A percentile compares a stretch with the other conserved stretches of the same genome.
phyloP scores from a whole-genome alignment of 92 coral and sea anemone genomes.

The Pocillopora meandrina region DNA sequence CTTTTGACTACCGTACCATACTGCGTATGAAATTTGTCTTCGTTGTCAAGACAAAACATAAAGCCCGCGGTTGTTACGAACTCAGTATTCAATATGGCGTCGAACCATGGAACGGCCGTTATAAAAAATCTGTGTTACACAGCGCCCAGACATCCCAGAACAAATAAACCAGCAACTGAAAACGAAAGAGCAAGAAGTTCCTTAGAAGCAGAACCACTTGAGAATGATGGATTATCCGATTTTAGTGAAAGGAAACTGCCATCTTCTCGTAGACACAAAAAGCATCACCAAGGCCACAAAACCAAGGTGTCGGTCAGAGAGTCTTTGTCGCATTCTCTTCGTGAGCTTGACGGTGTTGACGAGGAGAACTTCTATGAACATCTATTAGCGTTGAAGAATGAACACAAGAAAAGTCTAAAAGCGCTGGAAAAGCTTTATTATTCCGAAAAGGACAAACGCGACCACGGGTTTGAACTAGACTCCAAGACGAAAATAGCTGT shows the following conservation, averaged over 20 bases:
- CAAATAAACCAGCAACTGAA: slow-evolving; percentile 84
- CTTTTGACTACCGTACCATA: background rate
- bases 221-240: slow-evolving; percentile 33
- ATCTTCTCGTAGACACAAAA: slow-evolving; percentile 57
- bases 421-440: slow-evolving; percentile 87
- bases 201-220: slow-evolving; percentile 53
- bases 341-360: slow-evolving; percentile 72
- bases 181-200: slow-evolving; percentile 63
- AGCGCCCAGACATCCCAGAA: slow-evolving; percentile 92
- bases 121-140: slow-evolving; percentile 87
- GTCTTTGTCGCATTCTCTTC: slow-evolving; percentile 74
- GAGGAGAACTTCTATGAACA: slow-evolving; percentile 88
- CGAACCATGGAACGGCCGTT: slow-evolving; percentile 83
- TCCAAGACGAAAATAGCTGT: slow-evolving; percentile 66
- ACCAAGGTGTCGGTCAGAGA: slow-evolving; percentile 66
- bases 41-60: slow-evolving; percentile 48
- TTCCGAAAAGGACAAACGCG: slow-evolving; percentile 62
- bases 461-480: slow-evolving; percentile 50
- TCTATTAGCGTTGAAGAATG: slow-evolving; percentile 76
- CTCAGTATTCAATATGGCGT: slow-evolving; percentile 90
- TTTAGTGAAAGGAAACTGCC: slow-evolving; percentile 35
- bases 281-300: slow-evolving; percentile 66
- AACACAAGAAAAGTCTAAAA: slow-evolving; percentile 89
- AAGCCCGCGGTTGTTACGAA: slow-evolving; percentile 39
- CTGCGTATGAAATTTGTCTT: background rate